These are phyloP conservation scores for Sapayoa aenigma DNA, from an alignment of 2,113 vertebrate genomes.

Conservation along the genomic window DNA sequence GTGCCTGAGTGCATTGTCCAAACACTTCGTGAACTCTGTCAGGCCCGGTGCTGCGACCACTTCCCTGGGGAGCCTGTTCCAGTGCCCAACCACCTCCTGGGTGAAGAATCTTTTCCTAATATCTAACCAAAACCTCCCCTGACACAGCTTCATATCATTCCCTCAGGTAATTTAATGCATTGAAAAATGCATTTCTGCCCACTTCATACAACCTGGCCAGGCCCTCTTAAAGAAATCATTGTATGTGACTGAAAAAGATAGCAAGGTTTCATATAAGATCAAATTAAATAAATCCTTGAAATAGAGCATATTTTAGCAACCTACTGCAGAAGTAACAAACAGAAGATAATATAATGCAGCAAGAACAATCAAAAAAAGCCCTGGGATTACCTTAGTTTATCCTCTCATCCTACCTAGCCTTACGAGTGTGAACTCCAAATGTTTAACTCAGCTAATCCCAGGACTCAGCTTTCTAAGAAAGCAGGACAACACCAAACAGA, in stretches of 20 bases:
- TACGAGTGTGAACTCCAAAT: background rate
- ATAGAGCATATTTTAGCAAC: background rate
- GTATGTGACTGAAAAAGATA: background rate
- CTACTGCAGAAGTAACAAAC: background rate
- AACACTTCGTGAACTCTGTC: background rate
- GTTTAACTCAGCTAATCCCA: background rate
- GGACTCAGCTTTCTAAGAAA: background rate
- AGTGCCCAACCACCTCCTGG: background rate
- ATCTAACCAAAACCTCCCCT: background rate
- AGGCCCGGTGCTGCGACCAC: fast-evolving
- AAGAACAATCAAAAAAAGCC: background rate
- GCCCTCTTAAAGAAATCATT: background rate
- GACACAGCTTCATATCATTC: background rate
- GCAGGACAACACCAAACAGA: background rate
- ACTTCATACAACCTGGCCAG: background rate
- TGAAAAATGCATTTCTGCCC: background rate
- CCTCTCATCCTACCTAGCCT: background rate
- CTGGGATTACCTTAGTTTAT: background rate
- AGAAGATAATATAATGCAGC: background rate
- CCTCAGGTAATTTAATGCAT: background rate
- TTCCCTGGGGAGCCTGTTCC: background rate
- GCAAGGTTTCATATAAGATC: background rate
- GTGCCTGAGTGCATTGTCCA: background rate
- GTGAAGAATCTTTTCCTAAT: background rate
- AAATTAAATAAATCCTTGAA: background rate